Evolutionary conservation across 2,113 vertebrate genomes (phyloP).

Genomic region (Peromyscus maniculatus): DNA sequence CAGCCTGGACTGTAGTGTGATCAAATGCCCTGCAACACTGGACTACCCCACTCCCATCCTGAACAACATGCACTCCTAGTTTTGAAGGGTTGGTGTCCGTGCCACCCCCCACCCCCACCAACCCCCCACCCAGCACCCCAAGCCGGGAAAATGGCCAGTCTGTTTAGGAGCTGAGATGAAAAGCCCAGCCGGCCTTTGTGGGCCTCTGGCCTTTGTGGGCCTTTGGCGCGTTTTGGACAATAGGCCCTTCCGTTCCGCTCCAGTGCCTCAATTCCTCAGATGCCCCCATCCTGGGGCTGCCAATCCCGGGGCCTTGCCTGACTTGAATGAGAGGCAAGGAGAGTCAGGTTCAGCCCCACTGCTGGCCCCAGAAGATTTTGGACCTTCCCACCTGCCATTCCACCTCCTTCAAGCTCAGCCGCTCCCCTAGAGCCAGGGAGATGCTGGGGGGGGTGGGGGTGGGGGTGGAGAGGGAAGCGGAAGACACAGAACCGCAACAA

Average conservation of each 20-base stretch:
- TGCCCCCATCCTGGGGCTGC: slow-evolving; percentile 76
- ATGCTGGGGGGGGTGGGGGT: slow-evolving; percentile 45
- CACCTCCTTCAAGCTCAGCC: slow-evolving; percentile 57
- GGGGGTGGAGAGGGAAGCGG: slow-evolving; percentile 46
- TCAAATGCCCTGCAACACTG: neutral
- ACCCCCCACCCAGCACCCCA: neutral
- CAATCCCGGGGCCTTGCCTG: slow-evolving; percentile 76
- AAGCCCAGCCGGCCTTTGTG: slow-evolving; percentile 81
- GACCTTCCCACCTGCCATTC: slow-evolving; percentile 66
- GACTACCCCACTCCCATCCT: slow-evolving; percentile 19
- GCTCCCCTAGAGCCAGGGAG: slow-evolving; percentile 63
- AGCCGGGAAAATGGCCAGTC: slow-evolving; percentile 83
- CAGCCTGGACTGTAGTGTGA: neutral
- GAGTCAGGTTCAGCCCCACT: slow-evolving; percentile 61
- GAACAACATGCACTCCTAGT: slow-evolving; percentile 51
- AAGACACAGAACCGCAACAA: neutral
- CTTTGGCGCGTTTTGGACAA: slow-evolving; percentile 83
- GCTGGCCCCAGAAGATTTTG: slow-evolving; percentile 72
- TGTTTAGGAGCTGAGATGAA: slow-evolving; percentile 83
- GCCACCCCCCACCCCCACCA: neutral
- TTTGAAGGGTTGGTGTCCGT: slow-evolving; percentile 37
- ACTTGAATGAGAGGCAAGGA: slow-evolving; percentile 69
- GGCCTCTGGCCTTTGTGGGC: slow-evolving; percentile 84
- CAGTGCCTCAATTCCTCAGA: slow-evolving; percentile 76
- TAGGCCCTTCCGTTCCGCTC: slow-evolving; percentile 83